Conservation (phyloP, 2,888 invertebrate genomes). For the Temnothorax unifasciatus region DNA sequence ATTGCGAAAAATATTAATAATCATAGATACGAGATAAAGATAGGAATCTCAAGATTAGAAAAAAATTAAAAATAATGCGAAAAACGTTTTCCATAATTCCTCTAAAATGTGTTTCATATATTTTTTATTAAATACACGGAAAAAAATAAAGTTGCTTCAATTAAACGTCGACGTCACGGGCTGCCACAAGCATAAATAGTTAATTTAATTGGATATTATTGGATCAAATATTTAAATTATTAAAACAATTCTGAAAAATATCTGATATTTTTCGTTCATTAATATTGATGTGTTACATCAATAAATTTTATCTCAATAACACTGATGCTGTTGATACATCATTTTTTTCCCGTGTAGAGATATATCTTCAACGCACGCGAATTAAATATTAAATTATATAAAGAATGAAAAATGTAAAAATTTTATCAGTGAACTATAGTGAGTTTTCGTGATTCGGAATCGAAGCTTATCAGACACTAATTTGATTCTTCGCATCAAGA, state of each 20-base stretch:
- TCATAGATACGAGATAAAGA: neutral
- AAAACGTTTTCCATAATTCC: neutral
- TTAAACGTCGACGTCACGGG: too few species aligned
- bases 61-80: neutral
- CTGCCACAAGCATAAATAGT: too few species aligned
- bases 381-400: neutral
- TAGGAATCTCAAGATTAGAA: neutral
- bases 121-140: neutral
- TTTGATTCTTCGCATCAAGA: conserved; percentile 13
- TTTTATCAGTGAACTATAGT: neutral
- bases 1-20: neutral
- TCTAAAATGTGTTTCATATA: neutral
- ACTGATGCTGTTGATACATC: too few species aligned
- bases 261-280: too few species aligned
- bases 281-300: too few species aligned
- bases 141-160: too few species aligned
- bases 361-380: neutral
- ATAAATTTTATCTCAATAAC: too few species aligned
- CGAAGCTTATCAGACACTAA: neutral
- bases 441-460: neutral
- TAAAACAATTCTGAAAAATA: too few species aligned
- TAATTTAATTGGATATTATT: too few species aligned
- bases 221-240: too few species aligned
- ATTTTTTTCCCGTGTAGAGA: too few species aligned
- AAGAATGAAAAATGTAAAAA: neutral